Evolutionary conservation across 2,888 invertebrate genomes (phyloP).

Genomic region (Noctuana brunneofusca): DNA sequence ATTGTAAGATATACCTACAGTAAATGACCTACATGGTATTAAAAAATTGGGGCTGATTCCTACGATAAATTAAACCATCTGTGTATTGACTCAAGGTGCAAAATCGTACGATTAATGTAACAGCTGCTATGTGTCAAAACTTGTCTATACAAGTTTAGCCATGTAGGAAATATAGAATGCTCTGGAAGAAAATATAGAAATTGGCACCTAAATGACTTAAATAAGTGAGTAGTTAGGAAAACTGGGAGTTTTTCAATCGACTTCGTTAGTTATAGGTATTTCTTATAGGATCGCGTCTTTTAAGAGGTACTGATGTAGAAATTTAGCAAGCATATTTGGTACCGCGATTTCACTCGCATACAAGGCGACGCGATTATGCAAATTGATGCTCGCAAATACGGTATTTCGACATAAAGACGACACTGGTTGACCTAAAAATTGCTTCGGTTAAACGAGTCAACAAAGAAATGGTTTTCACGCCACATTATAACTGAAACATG

Average conservation of each 20-base stretch:
- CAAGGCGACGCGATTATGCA: slow-evolving; percentile 48
- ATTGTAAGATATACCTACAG: no score
- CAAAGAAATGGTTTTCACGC: slow-evolving; percentile 49
- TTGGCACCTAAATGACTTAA: background rate
- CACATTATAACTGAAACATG: slow-evolving; percentile 26
- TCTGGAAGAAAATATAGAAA: background rate
- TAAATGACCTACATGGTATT: no score
- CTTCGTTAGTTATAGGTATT: background rate
- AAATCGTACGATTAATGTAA: background rate
- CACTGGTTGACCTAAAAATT: slow-evolving; percentile 75
- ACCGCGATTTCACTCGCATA: slow-evolving; percentile 23
- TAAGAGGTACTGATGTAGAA: background rate
- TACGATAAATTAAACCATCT: background rate
- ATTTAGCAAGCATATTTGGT: background rate
- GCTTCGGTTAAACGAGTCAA: slow-evolving; percentile 36
- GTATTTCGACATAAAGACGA: slow-evolving; percentile 59
- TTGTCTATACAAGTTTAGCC: background rate
- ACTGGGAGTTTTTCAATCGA: background rate
- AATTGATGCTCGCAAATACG: slow-evolving; percentile 52
- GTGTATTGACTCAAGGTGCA: background rate
- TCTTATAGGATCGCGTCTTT: background rate
- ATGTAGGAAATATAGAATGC: background rate
- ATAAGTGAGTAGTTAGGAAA: background rate
- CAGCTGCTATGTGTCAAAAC: slow-evolving; percentile 4
- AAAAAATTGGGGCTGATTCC: background rate